Evolutionary conservation across 2,797 vertebrate species (phyloP), one percentile per base, ranked within the genome.

Genomic region (Tokudaia muenninki): DNA sequence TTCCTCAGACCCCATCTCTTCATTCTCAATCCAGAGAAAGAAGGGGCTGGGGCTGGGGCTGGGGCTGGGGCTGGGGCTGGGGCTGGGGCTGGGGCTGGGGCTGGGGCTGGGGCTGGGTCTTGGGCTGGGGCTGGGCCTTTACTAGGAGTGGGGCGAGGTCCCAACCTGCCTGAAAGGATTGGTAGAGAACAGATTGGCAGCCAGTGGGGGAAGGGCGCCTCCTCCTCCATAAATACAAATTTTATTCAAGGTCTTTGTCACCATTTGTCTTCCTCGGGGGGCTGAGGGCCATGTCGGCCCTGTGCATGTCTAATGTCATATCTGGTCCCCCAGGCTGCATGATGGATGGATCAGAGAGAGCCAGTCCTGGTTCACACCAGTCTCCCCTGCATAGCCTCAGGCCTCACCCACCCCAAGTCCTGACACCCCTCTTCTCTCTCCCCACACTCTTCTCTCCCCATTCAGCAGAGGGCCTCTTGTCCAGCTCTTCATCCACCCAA

Each of bases 201-300:
- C 16, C 74, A 84, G 95, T 96, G 96, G 97, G 97, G 98, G 97
- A 97, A 94, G 97, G 92, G 96, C 83, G 44, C 37, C 34, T 72
- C 37, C 17, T 93, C 75, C 82, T 97, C 94, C 98, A 98, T 98
- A 98, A 98, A 98, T 98, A 98, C 96, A 98, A 97, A 98, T 98
- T 98, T 98, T 98, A 98, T 98, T 98, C 98, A 98, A 98, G 98
- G 98, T 97, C 98, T 98, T 88, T 88, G 97, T 98, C 77, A 2
- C 97, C 95, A 97, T 97, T 98, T 97, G 96, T 97, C 98, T 98
- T 98, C 94, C 87, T 91, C 3, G 41, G 97, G 37, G 50, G 72
- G 65, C 80, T 88, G 96, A 97, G 95, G 97, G 96, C 95, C 57
- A 3, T 91, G 90, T 95, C 31, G 9, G 86, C 79, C 96, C 97